Evolutionary conservation across 1,140 invertebrate species (phyloP).

Genomic region (Lordiphosa collinella): DNA sequence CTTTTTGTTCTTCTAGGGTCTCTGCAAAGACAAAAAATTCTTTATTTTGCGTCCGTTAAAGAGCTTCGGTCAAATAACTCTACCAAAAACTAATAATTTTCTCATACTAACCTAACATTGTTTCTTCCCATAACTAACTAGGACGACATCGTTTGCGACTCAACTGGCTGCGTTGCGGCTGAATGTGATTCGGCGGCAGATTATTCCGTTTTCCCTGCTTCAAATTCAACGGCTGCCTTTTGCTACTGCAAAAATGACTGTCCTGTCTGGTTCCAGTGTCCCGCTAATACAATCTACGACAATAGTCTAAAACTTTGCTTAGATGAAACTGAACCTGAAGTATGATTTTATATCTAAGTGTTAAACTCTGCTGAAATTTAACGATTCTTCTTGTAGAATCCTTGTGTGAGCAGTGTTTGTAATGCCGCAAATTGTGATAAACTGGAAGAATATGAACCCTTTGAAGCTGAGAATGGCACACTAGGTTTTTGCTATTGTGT

Average conservation of each 20-base stretch:
- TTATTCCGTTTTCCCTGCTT: not conserved
- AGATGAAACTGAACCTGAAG: too few species aligned
- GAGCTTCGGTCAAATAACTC: too few species aligned
- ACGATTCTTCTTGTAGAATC: too few species aligned
- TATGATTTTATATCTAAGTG: too few species aligned
- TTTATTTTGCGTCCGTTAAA: too few species aligned
- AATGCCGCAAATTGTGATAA: slow-evolving; percentile 7
- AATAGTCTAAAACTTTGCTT: too few species aligned
- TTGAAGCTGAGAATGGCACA: not conserved
- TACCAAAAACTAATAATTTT: too few species aligned
- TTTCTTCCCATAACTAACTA: not conserved
- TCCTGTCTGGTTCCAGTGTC: not conserved
- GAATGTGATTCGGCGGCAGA: too few species aligned
- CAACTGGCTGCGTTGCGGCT: too few species aligned
- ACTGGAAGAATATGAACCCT: not conserved
- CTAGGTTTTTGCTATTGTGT: slow-evolving; percentile 30
- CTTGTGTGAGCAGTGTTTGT: slow-evolving; percentile 7
- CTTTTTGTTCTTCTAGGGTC: too few species aligned
- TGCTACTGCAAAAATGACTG: slow-evolving; percentile 12
- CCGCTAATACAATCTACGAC: not conserved
- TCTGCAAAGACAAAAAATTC: too few species aligned
- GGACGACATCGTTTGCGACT: not conserved
- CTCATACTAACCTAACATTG: too few species aligned
- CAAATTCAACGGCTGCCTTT: not conserved
- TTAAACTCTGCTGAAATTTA: not conserved